A percentile compares a stretch with the other conserved stretches of the same genome.
Conservation (phyloP, 2,113 vertebrate species). For the Phalacrocorax carbo region DNA sequence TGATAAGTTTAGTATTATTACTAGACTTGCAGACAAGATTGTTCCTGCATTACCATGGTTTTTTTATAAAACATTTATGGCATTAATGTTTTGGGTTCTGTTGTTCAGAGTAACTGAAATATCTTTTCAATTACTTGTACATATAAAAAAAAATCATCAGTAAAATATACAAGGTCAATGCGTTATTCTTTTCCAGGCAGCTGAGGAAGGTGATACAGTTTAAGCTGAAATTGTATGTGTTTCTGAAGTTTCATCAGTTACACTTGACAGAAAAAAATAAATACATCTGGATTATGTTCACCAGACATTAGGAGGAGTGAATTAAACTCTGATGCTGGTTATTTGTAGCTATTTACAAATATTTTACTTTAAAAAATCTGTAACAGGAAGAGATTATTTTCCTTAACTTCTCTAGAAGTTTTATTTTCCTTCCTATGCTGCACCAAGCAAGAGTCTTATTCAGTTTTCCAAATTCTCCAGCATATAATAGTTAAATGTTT, state of each 20-base stretch:
- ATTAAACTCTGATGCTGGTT: not conserved
- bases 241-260: not conserved
- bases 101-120: not conserved
- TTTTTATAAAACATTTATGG: not conserved
- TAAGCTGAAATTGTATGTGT: not conserved
- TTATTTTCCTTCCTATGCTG: not conserved
- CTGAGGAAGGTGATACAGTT: not conserved
- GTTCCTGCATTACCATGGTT: not conserved
- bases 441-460: not conserved
- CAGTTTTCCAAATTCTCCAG: conserved; percentile 9
- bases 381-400: not conserved
- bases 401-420: not conserved
- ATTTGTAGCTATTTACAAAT: conserved; percentile 14
- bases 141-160: not conserved
- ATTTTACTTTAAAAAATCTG: not conserved
- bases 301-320: not conserved
- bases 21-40: not conserved
- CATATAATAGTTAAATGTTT: conserved; percentile 16
- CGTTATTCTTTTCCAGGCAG: not conserved
- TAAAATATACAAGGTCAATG: not conserved
- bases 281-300: not conserved
- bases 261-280: not conserved
- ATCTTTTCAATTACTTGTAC: not conserved
- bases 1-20: not conserved
- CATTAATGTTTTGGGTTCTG: not conserved